phyloP scores from a whole-genome alignment of 2,888 invertebrate genomes.

The Lycocerus yunnanus region DNA sequence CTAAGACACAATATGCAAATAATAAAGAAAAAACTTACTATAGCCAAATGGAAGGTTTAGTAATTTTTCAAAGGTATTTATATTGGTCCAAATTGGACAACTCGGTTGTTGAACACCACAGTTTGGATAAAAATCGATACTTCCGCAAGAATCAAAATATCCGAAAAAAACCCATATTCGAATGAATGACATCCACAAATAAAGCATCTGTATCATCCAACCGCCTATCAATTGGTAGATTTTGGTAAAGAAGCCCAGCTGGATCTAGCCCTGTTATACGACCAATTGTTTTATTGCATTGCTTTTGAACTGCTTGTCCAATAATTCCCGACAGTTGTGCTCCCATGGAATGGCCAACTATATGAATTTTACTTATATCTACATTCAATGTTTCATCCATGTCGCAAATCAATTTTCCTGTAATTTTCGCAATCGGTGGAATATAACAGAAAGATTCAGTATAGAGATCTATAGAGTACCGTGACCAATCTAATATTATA shows the following conservation, averaged over 20 bases:
- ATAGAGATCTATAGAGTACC: background rate
- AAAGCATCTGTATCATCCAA: background rate
- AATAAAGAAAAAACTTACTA: no score
- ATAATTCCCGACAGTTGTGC: slow-evolving; percentile 1
- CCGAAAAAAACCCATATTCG: no score
- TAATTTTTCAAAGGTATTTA: background rate
- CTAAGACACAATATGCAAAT: no score
- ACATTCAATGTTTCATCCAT: background rate
- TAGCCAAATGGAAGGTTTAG: background rate
- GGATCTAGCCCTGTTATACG: slow-evolving; percentile 16
- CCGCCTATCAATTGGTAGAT: background rate
- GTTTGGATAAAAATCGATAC: slow-evolving; percentile 5
- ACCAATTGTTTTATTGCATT: background rate
- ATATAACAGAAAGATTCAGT: background rate
- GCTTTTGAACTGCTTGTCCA: background rate
- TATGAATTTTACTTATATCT: background rate
- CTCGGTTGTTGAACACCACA: slow-evolving; percentile 6
- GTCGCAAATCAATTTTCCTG: background rate
- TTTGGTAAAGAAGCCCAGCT: slow-evolving; percentile 8
- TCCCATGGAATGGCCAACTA: slow-evolving; percentile 14
- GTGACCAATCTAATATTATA: no score
- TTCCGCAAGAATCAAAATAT: no score
- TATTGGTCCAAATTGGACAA: background rate
- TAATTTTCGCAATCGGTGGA: background rate
- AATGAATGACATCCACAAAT: no score